Base-by-base conservation (phyloP, 2,888 invertebrate species). In the Apantesis nais region DNA sequence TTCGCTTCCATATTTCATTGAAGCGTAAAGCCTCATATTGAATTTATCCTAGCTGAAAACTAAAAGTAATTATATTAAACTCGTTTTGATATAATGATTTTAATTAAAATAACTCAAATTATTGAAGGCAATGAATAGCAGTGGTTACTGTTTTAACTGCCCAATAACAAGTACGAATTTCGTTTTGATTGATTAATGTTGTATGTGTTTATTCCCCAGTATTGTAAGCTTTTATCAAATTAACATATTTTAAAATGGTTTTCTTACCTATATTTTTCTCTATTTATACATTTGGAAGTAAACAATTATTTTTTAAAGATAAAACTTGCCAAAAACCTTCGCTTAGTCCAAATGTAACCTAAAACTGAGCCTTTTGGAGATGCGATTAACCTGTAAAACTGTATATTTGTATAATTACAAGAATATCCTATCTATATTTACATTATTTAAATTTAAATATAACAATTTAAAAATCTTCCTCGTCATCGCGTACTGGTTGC, bases 31-130 rank as follows among this genome's bases (percentile, higher is more conserved):
- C 73, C 74, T 75, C 80, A 83, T 83, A 85, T 85, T 85, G 78
- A 83, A 85, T 84, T 82, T 77, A 80, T 79, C 74, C 74, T 78
- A 77, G 72, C 74, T 79, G 79, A 74, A 74, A 77, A 77, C 79
- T 77, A 78, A 78, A 81, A 82, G 81, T 81, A 85, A 84, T 86
- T 83, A 84, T 77, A 71, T 78, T 71, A 77, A 78, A 76, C 83
- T 84, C 83, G 84, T 83, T 86, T 77, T 78, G 74, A 79, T 80
- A 80, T 81, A 85, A 86, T 83, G 78, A 83, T 78, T 83, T 86
- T 83, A 86, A 86, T 86, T 86, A 85, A 86, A 82, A 79, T 78
- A 74, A 72, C 78, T 78, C 74, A 76, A 77, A 74, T 82, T 81
- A 83, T 83, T 80, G 77, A 71, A n/a, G n/a, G n/a, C 66, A 74